Evolutionary conservation across 2,113 vertebrate species (phyloP), one percentile per base, ranked within the genome.

Genomic region (Caranx melampygus): DNA sequence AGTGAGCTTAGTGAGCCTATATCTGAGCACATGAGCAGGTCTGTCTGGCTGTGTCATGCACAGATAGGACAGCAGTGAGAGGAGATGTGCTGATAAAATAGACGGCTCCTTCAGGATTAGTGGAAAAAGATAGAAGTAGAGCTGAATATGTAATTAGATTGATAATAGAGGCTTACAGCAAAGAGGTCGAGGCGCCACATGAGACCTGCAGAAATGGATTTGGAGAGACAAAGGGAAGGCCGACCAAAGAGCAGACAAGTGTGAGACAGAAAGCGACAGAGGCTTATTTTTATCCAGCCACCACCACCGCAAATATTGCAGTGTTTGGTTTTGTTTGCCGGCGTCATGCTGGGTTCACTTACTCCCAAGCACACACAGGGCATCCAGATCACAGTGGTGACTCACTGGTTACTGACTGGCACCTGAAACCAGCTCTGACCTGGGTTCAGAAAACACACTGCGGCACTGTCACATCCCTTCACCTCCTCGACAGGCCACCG

Each of bases 241-340:
- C 58, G 82, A 51, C 66, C 65, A 42, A 65, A 59, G 75, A 63
- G 62, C 2, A 31, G 73, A 85, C 35, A 40, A 49, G 31, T 77
- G 80, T 58, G 60, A 80, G 60, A 80, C 54, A 73, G 69, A 84
- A 80, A 80, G 80, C 0, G 72, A 89, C 70, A 77, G 34, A 52
- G 26, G 64, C 65, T 81, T 91, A 92, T 92, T 92, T 92, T 81
- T 88, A 90, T 84, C 45, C 20, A 40, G 51, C 42, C 63, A 37
- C 6, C 58, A 62, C 40, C 58, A 62, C 40, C 18, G 54, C 55
- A 79, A 78, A 87, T 80, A 70, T 74, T 69, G 58, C 71, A 60
- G 57, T 31, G 47, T 70, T 80, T 80, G n/a, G n/a, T 76, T 66
- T 78, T 68, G 72, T 51, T 75, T 55, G 33, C 65, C 52, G 34